Evolutionary conservation across 2,888 invertebrate genomes (phyloP).

Genomic region (Leptopilina syphax): DNA sequence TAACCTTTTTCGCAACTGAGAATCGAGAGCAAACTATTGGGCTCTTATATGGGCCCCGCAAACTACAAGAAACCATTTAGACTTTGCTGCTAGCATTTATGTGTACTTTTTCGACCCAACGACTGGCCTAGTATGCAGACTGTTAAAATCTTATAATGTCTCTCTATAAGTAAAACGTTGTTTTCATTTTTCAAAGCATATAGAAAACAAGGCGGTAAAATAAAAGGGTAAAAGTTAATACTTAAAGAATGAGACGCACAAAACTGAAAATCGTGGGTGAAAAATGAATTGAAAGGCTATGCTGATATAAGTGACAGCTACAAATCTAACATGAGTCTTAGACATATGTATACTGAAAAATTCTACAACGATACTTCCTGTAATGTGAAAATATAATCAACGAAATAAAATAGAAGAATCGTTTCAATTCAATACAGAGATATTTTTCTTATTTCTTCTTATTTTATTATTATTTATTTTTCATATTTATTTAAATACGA

Average conservation of each 20-base stretch:
- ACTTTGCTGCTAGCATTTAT: too few species aligned
- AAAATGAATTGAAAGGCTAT: slow-evolving; percentile 28
- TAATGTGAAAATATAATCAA: slow-evolving; percentile 3
- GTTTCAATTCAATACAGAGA: background rate
- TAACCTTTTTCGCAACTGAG: too few species aligned
- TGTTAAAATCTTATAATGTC: background rate
- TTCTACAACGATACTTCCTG: slow-evolving; percentile 17
- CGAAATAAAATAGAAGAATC: background rate
- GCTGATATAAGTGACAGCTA: slow-evolving; percentile 9
- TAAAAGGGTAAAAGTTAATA: background rate
- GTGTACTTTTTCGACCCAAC: too few species aligned
- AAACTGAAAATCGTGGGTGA: slow-evolving; percentile 18
- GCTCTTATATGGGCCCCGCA: too few species aligned
- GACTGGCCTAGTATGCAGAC: background rate
- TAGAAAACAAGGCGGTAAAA: background rate
- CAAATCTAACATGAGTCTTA: slow-evolving; percentile 23
- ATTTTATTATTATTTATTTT: too few species aligned
- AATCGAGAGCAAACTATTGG: too few species aligned
- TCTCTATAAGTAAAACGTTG: background rate
- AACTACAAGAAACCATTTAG: too few species aligned
- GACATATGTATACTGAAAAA: slow-evolving; percentile 21
- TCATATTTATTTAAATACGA: too few species aligned
- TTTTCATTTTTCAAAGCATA: too few species aligned
- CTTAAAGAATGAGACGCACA: background rate
- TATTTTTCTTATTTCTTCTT: too few species aligned